A percentile compares a stretch with the other conserved stretches of the same genome.
phyloP scores from a whole-genome alignment of 2,113 vertebrate species.

The Motacilla alba region DNA sequence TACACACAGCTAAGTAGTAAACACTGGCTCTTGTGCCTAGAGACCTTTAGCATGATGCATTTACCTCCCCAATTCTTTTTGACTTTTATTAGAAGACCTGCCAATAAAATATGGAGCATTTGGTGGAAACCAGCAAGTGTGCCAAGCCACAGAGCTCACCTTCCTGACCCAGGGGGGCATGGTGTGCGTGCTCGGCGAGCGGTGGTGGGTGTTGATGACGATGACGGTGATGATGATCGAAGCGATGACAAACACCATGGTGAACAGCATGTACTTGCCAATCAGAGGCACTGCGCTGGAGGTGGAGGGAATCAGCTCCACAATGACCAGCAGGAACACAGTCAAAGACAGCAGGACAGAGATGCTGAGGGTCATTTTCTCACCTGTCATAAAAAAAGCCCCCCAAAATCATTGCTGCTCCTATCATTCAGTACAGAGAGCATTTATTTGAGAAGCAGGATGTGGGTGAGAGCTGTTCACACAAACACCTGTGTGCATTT shows the following conservation, averaged over 20 bases:
- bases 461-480: background rate
- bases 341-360: slow-evolving; percentile 94
- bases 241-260: slow-evolving; percentile 97
- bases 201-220: slow-evolving; percentile 97
- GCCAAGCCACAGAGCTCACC: slow-evolving; percentile 68
- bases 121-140: background rate
- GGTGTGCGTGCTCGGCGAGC: slow-evolving; percentile 93
- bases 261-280: slow-evolving; percentile 98
- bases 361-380: slow-evolving; percentile 99
- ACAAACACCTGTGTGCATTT: background rate
- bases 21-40: background rate
- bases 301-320: slow-evolving; percentile 96
- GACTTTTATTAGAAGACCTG: slow-evolving; percentile 1
- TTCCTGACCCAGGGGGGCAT: slow-evolving; percentile 96
- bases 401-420: background rate
- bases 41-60: background rate
- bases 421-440: background rate
- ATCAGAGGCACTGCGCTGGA: slow-evolving; percentile 95
- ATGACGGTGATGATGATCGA: slow-evolving; percentile 98
- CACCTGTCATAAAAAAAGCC: slow-evolving; percentile 71
- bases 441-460: background rate
- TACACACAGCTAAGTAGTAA: background rate
- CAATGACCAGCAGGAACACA: slow-evolving; percentile 96
- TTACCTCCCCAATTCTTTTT: background rate
- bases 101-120: background rate